These are phyloP conservation scores for Cacoxenus indagator DNA, from an alignment of 2,888 invertebrate species.

Conservation along the genomic window DNA sequence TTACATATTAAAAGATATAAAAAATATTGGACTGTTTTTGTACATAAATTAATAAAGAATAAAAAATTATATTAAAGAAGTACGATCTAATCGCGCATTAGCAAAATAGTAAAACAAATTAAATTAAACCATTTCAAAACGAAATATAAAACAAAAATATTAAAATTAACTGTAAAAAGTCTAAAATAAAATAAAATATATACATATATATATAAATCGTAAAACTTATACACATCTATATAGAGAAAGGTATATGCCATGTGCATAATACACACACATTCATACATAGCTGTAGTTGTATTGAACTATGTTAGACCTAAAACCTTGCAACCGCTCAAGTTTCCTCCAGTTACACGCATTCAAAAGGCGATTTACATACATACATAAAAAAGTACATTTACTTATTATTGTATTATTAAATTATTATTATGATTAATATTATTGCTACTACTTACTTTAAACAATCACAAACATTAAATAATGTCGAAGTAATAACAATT, in stretches of 20 bases:
- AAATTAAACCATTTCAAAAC: slow-evolving; percentile 7
- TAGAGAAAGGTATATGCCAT: not conserved
- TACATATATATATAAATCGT: not conserved
- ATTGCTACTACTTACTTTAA: slow-evolving; percentile 9
- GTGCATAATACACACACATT: not conserved
- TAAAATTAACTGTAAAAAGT: not conserved
- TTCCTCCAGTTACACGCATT: not conserved
- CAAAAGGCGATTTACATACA: slow-evolving; percentile 6
- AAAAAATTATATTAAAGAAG: slow-evolving; percentile 23
- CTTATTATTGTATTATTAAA: slow-evolving; percentile 17
- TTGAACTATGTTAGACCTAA: not conserved
- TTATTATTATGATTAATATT: too few species aligned
- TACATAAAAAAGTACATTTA: slow-evolving; percentile 13
- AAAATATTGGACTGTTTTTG: slow-evolving; percentile 21
- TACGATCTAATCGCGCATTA: slow-evolving; percentile 22
- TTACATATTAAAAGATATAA: slow-evolving; percentile 32
- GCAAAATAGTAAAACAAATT: slow-evolving; percentile 19
- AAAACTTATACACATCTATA: not conserved
- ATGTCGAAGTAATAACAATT: not conserved
- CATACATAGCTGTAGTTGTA: not conserved
- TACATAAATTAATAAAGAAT: slow-evolving; percentile 37
- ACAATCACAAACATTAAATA: not conserved
- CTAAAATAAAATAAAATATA: not conserved
- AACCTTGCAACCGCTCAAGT: not conserved
- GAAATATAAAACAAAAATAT: not conserved